Base-by-base conservation (phyloP, 1,140 invertebrate genomes). In the Caenorhabditis brenneri region DNA sequence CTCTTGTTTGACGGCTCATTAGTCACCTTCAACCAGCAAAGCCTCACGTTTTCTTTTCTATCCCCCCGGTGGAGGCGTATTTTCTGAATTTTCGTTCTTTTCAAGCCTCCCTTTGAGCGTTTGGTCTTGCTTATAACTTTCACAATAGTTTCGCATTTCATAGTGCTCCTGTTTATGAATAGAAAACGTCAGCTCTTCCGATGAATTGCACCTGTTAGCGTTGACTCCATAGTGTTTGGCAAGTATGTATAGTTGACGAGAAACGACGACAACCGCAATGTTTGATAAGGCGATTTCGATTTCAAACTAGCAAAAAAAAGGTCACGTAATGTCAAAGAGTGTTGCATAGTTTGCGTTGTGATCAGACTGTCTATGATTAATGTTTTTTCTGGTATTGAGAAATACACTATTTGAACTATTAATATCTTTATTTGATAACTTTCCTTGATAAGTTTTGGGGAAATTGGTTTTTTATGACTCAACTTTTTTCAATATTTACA, bases 21-120 rank as follows among this genome's bases (percentile, higher is more conserved):
- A 74, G 65, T 74, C 65, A 74, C 65, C 65, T 74, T 74, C 33
- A 65, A 65, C 65, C 53, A 31, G 36, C 65, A 74, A 65, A 74
- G 65, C 36, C 19, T 3, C 36, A 19, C n/a, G n/a, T n/a, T n/a
- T n/a, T n/a, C 36, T 51, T 51, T 15, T n/a, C 48, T 51, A 4
- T 51, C n/a, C 24, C 24, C 24, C 24, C 2, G 12, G 6, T n/a
- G 9, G 12, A 16, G 10, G 15, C 33, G 24, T 12, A 24, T 42
- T 10, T 74, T 39, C 9, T 10, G 29, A 42, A 42, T 9, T 24
- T 65, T 36, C 31, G 7, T 29, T 31, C 7, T 2, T 29, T 31
- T 9, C 3, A 10, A n/a, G 27, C 5, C 36, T 65, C 19, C 19
- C n/a, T 9, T 42, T 31, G 33, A 31, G 42, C 19, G 65, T 22